Evolutionary conservation across 2,113 vertebrate species (phyloP).

Genomic region (Notarius quadriscutis): DNA sequence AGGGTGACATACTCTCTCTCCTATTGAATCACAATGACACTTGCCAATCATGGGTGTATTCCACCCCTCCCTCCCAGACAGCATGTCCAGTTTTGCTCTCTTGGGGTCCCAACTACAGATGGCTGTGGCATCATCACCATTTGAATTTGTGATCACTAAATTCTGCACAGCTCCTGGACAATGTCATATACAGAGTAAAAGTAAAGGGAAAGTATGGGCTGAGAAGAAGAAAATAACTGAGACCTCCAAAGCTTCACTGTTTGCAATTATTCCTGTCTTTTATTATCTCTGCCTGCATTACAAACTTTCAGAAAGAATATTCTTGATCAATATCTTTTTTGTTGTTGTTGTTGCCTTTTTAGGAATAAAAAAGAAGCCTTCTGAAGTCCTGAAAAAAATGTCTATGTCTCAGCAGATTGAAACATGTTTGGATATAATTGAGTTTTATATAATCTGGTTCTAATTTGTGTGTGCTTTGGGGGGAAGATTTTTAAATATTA

Average conservation of each 20-base stretch:
- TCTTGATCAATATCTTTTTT: neutral
- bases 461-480: neutral
- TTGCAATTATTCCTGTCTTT: neutral
- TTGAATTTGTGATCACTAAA: neutral
- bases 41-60: neutral
- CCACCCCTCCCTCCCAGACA: neutral
- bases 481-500: neutral
- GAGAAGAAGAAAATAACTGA: neutral
- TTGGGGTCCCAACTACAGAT: neutral
- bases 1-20: neutral
- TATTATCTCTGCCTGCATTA: conserved; percentile 16
- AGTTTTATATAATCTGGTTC: neutral
- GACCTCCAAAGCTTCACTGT: neutral
- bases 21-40: neutral
- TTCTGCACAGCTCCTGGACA: neutral
- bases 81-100: neutral
- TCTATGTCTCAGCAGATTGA: neutral
- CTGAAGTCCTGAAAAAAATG: neutral
- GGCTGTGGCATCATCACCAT: neutral
- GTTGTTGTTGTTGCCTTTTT: neutral
- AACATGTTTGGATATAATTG: neutral
- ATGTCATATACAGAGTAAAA: neutral
- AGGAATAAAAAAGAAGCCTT: neutral
- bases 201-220: neutral
- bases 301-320: conserved; percentile 32